These are phyloP conservation scores for Nasonia longicornis DNA, from an alignment of 1,140 invertebrate genomes.

Conservation along the genomic window DNA sequence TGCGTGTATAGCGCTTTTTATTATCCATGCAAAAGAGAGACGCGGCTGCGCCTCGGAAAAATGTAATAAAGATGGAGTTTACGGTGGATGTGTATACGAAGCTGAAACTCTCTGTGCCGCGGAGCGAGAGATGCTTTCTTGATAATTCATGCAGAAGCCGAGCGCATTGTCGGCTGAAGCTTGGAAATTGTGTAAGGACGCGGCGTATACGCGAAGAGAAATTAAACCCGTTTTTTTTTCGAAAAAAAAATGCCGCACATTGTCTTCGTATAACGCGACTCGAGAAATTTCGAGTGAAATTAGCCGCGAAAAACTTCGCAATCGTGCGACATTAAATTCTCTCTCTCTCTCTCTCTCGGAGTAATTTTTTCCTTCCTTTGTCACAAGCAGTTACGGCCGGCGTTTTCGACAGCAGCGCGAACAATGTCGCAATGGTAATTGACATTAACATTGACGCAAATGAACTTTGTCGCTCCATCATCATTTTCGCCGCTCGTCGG, in stretches of 20 bases:
- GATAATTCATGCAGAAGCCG: slow-evolving; percentile 10
- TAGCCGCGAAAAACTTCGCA: background rate
- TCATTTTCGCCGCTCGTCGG: background rate
- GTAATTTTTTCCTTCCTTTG: slow-evolving; percentile 3
- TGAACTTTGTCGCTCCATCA: background rate
- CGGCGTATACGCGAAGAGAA: too few relatives aligned
- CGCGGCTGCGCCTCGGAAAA: background rate
- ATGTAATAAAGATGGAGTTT: slow-evolving; percentile 28
- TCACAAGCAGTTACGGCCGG: background rate
- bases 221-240: too few relatives aligned
- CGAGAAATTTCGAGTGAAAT: background rate
- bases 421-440: slow-evolving; percentile 5
- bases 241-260: too few relatives aligned
- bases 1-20: background rate
- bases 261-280: background rate
- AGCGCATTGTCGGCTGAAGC: too few relatives aligned
- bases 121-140: background rate
- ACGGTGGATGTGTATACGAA: background rate
- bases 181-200: too few relatives aligned
- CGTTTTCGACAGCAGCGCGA: background rate
- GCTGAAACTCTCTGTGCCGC: too few relatives aligned
- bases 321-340: background rate
- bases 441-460: slow-evolving; percentile 15
- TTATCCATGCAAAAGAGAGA: background rate
- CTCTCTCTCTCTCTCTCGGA: background rate